Evolutionary conservation across 2,113 vertebrate species (phyloP).

Genomic region (Indri indri): DNA sequence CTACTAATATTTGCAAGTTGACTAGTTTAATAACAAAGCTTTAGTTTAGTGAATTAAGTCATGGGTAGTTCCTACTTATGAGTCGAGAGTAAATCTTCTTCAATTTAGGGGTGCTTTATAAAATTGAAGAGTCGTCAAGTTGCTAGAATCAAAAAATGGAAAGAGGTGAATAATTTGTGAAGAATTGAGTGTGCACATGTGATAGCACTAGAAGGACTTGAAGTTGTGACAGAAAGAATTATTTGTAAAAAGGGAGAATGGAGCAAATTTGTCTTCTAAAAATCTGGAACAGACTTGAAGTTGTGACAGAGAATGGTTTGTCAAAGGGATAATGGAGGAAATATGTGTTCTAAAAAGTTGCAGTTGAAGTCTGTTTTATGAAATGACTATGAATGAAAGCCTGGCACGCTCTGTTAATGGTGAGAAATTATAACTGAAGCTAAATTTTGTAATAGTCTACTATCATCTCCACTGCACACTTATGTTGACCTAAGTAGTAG

Average conservation of each 20-base stretch:
- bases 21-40: neutral
- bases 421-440: neutral
- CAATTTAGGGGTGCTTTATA: neutral
- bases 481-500: neutral
- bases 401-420: rapidly evolving
- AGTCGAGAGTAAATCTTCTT: neutral
- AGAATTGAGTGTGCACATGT: neutral
- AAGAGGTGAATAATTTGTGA: neutral
- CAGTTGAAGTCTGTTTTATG: neutral
- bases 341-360: neutral
- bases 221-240: neutral
- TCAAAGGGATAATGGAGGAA: neutral
- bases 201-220: neutral
- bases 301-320: neutral
- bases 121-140: neutral
- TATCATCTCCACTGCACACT: neutral
- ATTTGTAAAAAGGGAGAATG: neutral
- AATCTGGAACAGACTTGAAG: neutral
- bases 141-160: neutral
- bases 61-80: neutral
- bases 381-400: neutral
- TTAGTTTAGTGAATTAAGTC: neutral
- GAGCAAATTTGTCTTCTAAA: neutral
- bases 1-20: neutral
- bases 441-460: neutral